Evolutionary conservation across 2,797 vertebrate species (phyloP).

Genomic region (Rallus crepitans): DNA sequence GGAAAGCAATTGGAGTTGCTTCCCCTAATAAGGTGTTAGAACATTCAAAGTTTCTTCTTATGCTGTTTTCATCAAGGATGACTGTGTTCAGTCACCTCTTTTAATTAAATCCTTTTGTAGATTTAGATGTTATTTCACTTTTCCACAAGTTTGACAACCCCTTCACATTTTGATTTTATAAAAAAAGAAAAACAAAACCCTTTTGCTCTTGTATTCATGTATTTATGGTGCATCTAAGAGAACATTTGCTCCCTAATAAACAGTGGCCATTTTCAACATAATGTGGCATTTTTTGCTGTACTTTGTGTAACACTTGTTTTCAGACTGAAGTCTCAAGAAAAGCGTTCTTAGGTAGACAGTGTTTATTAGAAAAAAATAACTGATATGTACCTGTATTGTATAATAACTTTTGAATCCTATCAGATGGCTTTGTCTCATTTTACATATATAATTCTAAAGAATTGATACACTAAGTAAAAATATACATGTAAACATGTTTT

Average conservation of each 20-base stretch:
- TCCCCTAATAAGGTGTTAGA: not conserved
- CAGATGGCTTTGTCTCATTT: not conserved
- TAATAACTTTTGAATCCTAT: not conserved
- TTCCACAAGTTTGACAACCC: not conserved
- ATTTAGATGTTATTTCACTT: not conserved
- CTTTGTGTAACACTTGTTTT: not conserved
- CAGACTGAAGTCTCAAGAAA: not conserved
- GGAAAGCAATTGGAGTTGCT: not conserved
- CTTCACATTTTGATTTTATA: not conserved
- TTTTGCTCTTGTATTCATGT: not conserved
- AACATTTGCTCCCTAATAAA: not conserved
- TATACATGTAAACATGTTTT: rapidly evolving
- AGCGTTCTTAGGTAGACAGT: not conserved
- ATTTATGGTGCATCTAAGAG: not conserved
- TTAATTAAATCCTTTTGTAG: not conserved
- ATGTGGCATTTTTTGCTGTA: not conserved
- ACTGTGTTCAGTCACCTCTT: not conserved
- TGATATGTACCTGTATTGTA: not conserved
- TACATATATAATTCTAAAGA: not conserved
- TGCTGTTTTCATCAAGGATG: not conserved
- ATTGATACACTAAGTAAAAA: not conserved
- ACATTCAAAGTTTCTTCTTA: not conserved
- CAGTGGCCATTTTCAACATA: not conserved
- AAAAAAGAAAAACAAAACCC: rapidly evolving
- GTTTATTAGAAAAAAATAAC: not conserved